Percentiles rank a stretch among this genome's conserved stretches.
phyloP scores from a whole-genome alignment of 2,113 vertebrate genomes.

The Oncorhynchus mykiss region DNA sequence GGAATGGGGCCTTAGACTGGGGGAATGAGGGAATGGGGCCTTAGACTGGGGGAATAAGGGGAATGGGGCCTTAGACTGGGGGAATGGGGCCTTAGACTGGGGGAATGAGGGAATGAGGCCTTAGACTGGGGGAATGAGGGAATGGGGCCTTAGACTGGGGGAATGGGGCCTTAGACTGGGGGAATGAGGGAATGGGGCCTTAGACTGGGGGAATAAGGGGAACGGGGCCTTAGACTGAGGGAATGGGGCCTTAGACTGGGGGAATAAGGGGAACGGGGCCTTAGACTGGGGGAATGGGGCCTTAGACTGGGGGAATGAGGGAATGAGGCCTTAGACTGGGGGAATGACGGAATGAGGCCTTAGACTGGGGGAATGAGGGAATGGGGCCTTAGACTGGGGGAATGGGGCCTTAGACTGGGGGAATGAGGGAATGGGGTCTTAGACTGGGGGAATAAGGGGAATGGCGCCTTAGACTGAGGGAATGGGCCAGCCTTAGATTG shows the following conservation, averaged over 20 bases:
- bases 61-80: neutral
- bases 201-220: neutral
- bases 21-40: constrained; percentile 64
- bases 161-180: too few relatives aligned
- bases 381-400: neutral
- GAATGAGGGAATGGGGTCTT: neutral
- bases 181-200: neutral
- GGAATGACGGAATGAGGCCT: constrained; percentile 58
- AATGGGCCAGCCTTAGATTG: neutral
- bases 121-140: neutral
- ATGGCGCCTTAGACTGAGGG: neutral
- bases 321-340: too few relatives aligned
- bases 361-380: neutral
- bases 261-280: too few relatives aligned
- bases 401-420: neutral
- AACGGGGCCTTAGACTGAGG: neutral
- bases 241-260: too few relatives aligned
- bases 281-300: constrained; percentile 67
- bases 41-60: neutral
- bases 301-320: constrained; percentile 66
- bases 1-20: constrained; percentile 55
- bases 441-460: too few relatives aligned
- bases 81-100: neutral
- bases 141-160: too few relatives aligned
- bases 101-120: neutral